phyloP scores from a whole-genome alignment of 2,888 invertebrate species.

The Invenusta paracnida region DNA sequence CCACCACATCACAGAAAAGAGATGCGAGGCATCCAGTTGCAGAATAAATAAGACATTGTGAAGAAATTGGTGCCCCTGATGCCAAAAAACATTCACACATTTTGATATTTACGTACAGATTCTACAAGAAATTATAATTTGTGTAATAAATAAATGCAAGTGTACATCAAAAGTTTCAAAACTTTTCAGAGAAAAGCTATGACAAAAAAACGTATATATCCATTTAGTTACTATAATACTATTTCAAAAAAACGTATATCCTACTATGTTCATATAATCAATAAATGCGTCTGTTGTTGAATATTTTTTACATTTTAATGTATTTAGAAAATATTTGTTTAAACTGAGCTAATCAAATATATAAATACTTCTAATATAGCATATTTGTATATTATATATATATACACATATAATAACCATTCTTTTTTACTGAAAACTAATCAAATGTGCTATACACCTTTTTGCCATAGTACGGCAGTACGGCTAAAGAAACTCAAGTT shows the following conservation, averaged over 20 bases:
- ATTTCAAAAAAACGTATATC: constrained; percentile 14
- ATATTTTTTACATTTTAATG: background rate
- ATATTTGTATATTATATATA: background rate
- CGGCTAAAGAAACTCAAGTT: background rate
- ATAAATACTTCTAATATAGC: constrained; percentile 7
- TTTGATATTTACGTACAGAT: too few relatives aligned
- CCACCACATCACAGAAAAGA: constrained; percentile 4
- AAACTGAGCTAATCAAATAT: constrained; percentile 17
- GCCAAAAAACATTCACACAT: constrained; percentile 32
- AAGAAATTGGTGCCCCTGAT: constrained; percentile 38
- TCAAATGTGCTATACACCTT: constrained; percentile 15
- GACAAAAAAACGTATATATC: constrained; percentile 4
- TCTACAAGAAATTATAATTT: too few relatives aligned
- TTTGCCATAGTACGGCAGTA: background rate
- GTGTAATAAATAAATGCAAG: too few relatives aligned
- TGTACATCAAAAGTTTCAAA: background rate
- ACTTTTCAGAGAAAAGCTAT: background rate
- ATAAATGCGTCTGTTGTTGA: background rate
- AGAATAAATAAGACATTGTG: constrained; percentile 38
- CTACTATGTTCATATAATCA: background rate
- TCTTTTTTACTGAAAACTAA: constrained; percentile 1
- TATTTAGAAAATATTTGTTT: constrained; percentile 25
- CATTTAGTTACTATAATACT: constrained; percentile 23
- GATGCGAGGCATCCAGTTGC: constrained; percentile 12
- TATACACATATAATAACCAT: background rate